Evolutionary conservation across 23 tunicate species (phyloP).

Genomic region (Corella eumyota): DNA sequence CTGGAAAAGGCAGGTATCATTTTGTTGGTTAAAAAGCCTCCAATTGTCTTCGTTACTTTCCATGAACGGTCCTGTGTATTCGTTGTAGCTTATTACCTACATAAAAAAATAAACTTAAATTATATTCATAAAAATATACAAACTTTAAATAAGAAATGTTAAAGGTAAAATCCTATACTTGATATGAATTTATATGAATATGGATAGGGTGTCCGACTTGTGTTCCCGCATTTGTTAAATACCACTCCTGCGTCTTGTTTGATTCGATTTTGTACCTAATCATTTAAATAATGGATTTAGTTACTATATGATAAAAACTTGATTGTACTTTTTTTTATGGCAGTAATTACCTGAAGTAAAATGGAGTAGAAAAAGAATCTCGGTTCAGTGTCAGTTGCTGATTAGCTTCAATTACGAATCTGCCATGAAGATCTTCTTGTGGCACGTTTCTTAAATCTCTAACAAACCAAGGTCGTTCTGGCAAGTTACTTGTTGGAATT

Average conservation of each 20-base stretch:
- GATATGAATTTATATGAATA: slow-evolving; percentile 27
- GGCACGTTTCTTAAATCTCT: slow-evolving; percentile 6
- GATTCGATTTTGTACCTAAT: slow-evolving; percentile 15
- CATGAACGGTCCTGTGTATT: slow-evolving; percentile 14
- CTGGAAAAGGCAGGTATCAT: slow-evolving; percentile 1
- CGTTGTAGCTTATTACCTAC: slow-evolving; percentile 19
- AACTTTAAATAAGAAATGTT: too few species aligned
- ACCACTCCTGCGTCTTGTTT: slow-evolving; percentile 17
- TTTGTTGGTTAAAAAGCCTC: background rate
- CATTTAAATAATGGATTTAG: too few species aligned
- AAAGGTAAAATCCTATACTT: background rate
- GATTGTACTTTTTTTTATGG: too few species aligned
- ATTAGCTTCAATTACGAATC: slow-evolving; percentile 1
- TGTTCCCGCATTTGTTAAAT: slow-evolving; percentile 3
- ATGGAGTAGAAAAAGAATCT: background rate
- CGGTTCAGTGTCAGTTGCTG: slow-evolving; percentile 8
- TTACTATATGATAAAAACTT: too few species aligned
- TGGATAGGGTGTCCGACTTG: slow-evolving; percentile 20
- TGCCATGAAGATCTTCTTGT: background rate
- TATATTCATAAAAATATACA: too few species aligned
- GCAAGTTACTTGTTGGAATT: background rate
- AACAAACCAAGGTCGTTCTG: slow-evolving; percentile 7
- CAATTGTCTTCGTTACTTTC: background rate
- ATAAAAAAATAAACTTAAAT: too few species aligned
- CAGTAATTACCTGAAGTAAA: slow-evolving; percentile 2